Evolutionary conservation across 2,797 vertebrate species (phyloP).

Genomic region (Sylvia borin): DNA sequence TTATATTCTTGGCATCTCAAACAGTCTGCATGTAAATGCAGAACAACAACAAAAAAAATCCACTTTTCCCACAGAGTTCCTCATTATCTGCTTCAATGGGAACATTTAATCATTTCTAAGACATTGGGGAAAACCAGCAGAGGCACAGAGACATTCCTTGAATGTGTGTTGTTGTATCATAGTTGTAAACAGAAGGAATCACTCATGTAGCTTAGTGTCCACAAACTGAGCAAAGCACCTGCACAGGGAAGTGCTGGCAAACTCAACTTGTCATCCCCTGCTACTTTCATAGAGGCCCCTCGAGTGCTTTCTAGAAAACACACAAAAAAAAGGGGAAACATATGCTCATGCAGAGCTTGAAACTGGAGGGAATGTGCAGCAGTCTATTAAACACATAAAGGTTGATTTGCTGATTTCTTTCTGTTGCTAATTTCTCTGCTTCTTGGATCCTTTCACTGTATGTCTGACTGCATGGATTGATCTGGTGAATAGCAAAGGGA

Average conservation of each 20-base stretch:
- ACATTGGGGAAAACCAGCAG: conserved; percentile 20
- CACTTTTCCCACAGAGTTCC: conserved; percentile 34
- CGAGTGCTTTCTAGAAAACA: conserved; percentile 23
- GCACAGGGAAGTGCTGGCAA: conserved; percentile 18
- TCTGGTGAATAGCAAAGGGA: conserved; percentile 17
- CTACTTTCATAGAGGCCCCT: background rate
- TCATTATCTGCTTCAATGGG: conserved; percentile 55
- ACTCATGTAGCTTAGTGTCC: conserved; percentile 16
- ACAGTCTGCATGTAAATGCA: conserved; percentile 6
- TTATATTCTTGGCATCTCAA: conserved; percentile 26
- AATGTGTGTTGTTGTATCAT: conserved; percentile 1
- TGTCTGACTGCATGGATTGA: conserved; percentile 39
- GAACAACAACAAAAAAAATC: background rate
- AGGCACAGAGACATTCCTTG: background rate
- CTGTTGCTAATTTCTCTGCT: conserved; percentile 4
- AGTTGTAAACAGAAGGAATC: conserved; percentile 45
- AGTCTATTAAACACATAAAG: conserved; percentile 21
- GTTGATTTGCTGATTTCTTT: conserved; percentile 32
- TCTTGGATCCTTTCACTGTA: background rate
- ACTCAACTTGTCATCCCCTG: background rate
- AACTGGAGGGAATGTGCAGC: background rate
- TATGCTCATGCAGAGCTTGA: conserved; percentile 35
- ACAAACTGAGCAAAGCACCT: conserved; percentile 16
- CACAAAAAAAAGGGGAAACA: background rate
- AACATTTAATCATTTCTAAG: conserved; percentile 50